These are phyloP conservation scores for Melanotaenia trifasciata DNA, from an alignment of 2,797 vertebrate species.

Conservation along the genomic window DNA sequence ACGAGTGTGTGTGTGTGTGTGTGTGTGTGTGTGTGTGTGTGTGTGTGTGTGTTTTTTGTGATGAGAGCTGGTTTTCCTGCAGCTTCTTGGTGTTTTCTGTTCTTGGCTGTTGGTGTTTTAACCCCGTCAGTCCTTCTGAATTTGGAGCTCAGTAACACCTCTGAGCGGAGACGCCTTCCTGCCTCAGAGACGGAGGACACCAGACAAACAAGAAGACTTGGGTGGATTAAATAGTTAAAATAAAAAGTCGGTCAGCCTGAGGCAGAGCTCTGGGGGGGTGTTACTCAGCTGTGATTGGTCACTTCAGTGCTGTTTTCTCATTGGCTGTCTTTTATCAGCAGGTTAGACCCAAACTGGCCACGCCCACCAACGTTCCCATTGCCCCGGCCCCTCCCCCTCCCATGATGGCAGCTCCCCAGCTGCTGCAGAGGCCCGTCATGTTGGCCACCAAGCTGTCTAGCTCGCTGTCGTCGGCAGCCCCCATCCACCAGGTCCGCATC, in stretches of 20 bases:
- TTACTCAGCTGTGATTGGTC: conserved; percentile 49
- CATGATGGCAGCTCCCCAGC: conserved; percentile 97
- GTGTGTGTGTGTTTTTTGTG: conserved; percentile 45
- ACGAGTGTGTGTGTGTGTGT: conserved; percentile 34
- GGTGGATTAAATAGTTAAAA: no score
- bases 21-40: conserved; percentile 35
- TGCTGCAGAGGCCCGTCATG: conserved; percentile 97
- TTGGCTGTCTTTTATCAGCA: conserved; percentile 66
- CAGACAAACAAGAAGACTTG: no score
- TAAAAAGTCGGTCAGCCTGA: neutral
- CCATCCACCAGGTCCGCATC: conserved; percentile 97
- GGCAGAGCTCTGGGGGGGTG: conserved; percentile 57
- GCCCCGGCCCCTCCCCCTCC: conserved; percentile 96
- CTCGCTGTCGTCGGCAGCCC: conserved; percentile 89
- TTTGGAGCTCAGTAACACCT: conserved; percentile 61
- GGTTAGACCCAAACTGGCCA: conserved; percentile 93
- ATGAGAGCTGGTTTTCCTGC: conserved; percentile 68
- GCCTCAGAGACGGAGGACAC: neutral
- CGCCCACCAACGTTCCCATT: conserved; percentile 95
- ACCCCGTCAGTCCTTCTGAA: conserved; percentile 36
- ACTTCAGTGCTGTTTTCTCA: conserved; percentile 29
- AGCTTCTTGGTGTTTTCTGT: conserved; percentile 78
- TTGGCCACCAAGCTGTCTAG: conserved; percentile 93
- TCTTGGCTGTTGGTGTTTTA: conserved; percentile 75
- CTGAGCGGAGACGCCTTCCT: conserved; percentile 34